phyloP scores from a whole-genome alignment of 2,888 invertebrate genomes.

The Ypsolopha scabrella region DNA sequence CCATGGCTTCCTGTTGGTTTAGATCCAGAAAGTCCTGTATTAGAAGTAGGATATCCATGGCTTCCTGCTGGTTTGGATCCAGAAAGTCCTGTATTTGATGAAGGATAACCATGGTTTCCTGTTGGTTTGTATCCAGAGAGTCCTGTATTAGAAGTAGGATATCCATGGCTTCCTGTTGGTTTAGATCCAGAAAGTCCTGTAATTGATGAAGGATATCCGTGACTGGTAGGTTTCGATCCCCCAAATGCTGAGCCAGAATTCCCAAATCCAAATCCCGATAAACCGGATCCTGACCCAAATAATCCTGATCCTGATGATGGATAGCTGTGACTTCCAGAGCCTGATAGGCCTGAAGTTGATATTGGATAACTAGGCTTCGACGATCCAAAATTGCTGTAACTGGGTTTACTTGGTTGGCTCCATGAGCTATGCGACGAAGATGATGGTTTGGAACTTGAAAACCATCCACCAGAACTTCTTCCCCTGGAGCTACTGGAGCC shows the following conservation, averaged over 20 bases:
- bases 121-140: slow-evolving; percentile 16
- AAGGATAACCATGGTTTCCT: background rate
- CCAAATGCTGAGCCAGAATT: slow-evolving; percentile 2
- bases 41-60: slow-evolving; percentile 5
- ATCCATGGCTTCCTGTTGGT: slow-evolving; percentile 32
- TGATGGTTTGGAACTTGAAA: background rate
- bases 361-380: too few species aligned
- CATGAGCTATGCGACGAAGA: background rate
- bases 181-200: slow-evolving; percentile 9
- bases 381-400: too few species aligned
- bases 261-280: background rate
- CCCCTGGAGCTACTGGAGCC: background rate
- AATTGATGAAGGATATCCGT: background rate
- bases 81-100: slow-evolving; percentile 2
- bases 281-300: too few species aligned
- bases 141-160: slow-evolving; percentile 26
- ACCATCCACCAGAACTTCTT: background rate
- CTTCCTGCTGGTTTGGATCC: background rate
- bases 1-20: background rate
- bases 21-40: slow-evolving; percentile 3
- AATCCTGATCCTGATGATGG: too few species aligned
- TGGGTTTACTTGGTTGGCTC: too few species aligned
- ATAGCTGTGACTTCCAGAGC: too few species aligned
- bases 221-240: slow-evolving; percentile 4
- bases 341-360: too few species aligned